Evolutionary conservation across 1,140 invertebrate genomes (phyloP).

Genomic region (Eciton burchellii): DNA sequence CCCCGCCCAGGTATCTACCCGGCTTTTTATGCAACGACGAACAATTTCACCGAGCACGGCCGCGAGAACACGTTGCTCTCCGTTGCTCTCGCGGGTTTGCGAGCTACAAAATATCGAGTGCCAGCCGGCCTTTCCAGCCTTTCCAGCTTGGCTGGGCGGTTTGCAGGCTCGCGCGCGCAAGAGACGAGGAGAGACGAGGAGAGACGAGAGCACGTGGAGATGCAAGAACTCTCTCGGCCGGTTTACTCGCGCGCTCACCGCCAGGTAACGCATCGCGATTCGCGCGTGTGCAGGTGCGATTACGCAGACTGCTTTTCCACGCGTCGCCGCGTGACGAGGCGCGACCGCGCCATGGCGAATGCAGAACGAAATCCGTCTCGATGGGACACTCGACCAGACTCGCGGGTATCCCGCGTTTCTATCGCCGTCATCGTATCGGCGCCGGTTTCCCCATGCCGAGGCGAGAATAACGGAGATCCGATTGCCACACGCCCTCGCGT

Average conservation of each 20-base stretch:
- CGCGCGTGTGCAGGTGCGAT: slow-evolving; percentile 7
- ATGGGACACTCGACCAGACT: slow-evolving; percentile 23
- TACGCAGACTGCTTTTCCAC: slow-evolving; percentile 40
- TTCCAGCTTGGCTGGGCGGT: slow-evolving; percentile 23
- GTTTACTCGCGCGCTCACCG: slow-evolving; percentile 23
- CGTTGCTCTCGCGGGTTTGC: slow-evolving; percentile 38
- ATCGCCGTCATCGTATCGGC: slow-evolving; percentile 24
- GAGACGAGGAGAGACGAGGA: not conserved
- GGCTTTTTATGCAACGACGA: slow-evolving; percentile 32
- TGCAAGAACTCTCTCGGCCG: slow-evolving; percentile 42
- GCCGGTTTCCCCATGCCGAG: slow-evolving; percentile 27
- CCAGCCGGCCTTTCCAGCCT: slow-evolving; percentile 37
- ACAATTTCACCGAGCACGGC: slow-evolving; percentile 49
- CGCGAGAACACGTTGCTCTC: slow-evolving; percentile 44
- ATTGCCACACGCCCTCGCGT: slow-evolving; percentile 52
- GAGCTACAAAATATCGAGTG: slow-evolving; percentile 53
- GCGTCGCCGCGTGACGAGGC: slow-evolving; percentile 4
- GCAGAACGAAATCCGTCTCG: slow-evolving; percentile 27
- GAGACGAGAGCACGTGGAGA: slow-evolving; percentile 28
- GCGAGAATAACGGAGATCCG: slow-evolving; percentile 50
- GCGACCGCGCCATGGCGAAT: not conserved
- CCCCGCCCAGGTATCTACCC: not conserved
- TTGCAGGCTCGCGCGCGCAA: slow-evolving; percentile 14
- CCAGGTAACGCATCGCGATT: slow-evolving; percentile 43
- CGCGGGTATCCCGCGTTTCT: not conserved